Percentiles rank a stretch among this genome's conserved stretches.
Conservation (phyloP, 2,797 vertebrate genomes). For the Peromyscus melanophrys region DNA sequence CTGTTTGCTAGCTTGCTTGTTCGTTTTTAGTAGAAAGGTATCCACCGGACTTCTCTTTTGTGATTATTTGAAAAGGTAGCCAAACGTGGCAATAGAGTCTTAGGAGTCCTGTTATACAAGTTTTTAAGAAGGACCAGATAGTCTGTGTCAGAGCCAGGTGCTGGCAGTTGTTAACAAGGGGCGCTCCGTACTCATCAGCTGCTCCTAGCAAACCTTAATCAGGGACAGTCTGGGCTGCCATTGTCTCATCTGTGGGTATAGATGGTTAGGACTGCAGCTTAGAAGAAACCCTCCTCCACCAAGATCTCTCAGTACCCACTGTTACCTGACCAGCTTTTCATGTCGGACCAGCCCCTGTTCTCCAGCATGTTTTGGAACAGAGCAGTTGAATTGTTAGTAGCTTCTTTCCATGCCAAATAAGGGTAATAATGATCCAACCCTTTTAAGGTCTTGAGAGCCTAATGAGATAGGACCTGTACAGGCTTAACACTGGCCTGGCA, state of each 20-base stretch:
- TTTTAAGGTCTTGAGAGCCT: not conserved
- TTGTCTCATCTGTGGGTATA: not conserved
- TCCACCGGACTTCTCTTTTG: not conserved
- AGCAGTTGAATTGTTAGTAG: conserved; percentile 8
- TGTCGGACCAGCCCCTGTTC: not conserved
- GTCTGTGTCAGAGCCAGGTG: not conserved
- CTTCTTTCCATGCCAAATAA: conserved; percentile 38
- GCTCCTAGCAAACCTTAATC: conserved; percentile 53
- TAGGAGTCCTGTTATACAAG: conserved; percentile 48
- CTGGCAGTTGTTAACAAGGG: conserved; percentile 47
- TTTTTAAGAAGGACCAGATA: conserved; percentile 54
- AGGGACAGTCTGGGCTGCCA: not conserved
- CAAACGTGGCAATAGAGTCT: conserved; percentile 12
- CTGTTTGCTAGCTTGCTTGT: not conserved
- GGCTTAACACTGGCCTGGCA: not conserved
- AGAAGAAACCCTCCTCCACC: not conserved
- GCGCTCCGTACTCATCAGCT: not conserved
- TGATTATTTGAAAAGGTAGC: conserved; percentile 41
- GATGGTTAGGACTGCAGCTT: not conserved
- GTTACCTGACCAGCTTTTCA: not conserved
- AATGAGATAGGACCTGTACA: not conserved
- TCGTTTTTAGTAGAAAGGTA: not conserved
- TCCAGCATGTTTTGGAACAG: conserved; percentile 41
- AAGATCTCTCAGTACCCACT: not conserved
- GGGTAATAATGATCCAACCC: not conserved